Evolutionary conservation across 2,113 vertebrate species (phyloP), one percentile per base, ranked within the genome.

Genomic region (Callospermophilus lateralis): DNA sequence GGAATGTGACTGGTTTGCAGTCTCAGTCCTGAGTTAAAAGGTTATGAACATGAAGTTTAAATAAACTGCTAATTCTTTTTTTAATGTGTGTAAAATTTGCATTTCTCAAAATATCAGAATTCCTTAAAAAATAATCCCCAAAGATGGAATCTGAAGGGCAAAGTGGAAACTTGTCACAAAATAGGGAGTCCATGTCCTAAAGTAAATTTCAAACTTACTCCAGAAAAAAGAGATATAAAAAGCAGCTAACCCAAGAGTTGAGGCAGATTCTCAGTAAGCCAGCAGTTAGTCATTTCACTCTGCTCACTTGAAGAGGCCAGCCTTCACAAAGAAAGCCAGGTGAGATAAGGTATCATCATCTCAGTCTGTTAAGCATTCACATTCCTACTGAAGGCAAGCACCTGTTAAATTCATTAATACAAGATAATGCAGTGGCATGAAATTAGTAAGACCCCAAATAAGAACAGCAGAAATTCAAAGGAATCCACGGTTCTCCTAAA

Each of bases 91-190:
- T n/a, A 83, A 89, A 73, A 55, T 39, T 67, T 61, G 10, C 16
- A 51, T 86, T 89, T 90, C 65, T 89, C 39, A 72, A 92, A 84
- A 79, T 76, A n/a, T 24, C 58, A 81, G 37, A 53, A 55, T 68
- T 70, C 48, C 72, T 83, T 68, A 58, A 58, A 79, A 74, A 51
- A 39, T n/a, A 73, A 90, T 42, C 34, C 3, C 65, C 37, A 30
- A 65, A 72, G 42, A 72, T 19, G 13, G 4, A 72, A 77, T 22
- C 67, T 32, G 8, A 17, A 65, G 10, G 28, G 4, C 53, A 63
- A 28, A 22, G 12, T 12, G 76, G 85, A 58, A 30, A 1, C 12
- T 90, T 76, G 26, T n/a, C 63, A 53, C 15, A 51, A 63, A 77
- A 39, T 11, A 39, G 17, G 11, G 76, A 22, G 30, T 45, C 37